Conservation (phyloP, 2,113 vertebrate genomes). For the Brachyhypopomus gauderio region DNA sequence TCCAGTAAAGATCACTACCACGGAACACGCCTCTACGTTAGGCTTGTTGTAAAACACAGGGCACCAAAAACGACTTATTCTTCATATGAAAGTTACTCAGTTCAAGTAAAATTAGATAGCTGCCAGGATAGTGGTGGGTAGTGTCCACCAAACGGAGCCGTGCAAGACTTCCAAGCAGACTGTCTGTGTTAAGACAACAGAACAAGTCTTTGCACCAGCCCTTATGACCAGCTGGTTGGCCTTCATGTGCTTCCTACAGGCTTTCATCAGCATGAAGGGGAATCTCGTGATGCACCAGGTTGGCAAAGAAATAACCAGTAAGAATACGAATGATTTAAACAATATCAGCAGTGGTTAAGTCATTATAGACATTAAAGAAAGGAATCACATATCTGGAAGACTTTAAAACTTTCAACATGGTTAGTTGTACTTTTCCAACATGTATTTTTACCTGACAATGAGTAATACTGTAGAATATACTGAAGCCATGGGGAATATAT, state of each 20-base stretch:
- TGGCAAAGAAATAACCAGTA: background rate
- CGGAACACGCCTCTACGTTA: background rate
- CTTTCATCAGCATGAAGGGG: too few species aligned
- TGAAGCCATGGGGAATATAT: too few species aligned
- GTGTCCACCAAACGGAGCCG: background rate
- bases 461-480: too few species aligned
- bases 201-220: background rate
- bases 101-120: constrained; percentile 6
- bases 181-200: background rate
- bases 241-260: background rate
- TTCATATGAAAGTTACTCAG: background rate
- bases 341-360: background rate
- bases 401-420: background rate
- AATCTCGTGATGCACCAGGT: background rate
- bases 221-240: background rate
- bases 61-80: background rate
- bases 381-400: background rate
- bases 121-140: constrained; percentile 6
- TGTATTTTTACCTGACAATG: background rate
- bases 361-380: background rate
- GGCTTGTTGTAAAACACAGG: background rate
- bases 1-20: background rate
- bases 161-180: background rate
- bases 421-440: background rate
- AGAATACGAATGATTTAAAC: background rate